phyloP scores from a whole-genome alignment of 2,888 invertebrate genomes.

The Aleiodes testaceus region DNA sequence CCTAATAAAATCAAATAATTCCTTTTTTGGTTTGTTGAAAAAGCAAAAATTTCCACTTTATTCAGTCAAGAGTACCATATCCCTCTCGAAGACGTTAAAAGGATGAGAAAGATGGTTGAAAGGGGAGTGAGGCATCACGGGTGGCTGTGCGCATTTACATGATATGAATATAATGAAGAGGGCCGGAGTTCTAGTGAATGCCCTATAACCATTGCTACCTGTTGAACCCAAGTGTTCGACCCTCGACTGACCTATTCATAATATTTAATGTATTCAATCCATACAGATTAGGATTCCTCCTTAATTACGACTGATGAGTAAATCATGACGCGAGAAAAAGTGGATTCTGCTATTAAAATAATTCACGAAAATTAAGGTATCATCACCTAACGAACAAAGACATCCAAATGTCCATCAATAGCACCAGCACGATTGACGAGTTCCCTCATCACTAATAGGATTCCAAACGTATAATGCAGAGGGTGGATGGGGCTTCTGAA shows the following conservation, averaged over 20 bases:
- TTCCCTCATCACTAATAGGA: constrained; percentile 48
- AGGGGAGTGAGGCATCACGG: constrained; percentile 48
- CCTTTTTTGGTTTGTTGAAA: too few species aligned
- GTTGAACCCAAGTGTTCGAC: constrained; percentile 68
- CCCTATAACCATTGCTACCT: constrained; percentile 67
- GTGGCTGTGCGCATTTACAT: constrained; percentile 67
- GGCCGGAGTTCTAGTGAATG: constrained; percentile 50
- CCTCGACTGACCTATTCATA: constrained; percentile 64
- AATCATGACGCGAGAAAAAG: not conserved
- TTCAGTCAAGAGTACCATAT: not conserved
- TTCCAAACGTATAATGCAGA: constrained; percentile 45
- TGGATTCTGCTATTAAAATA: not conserved
- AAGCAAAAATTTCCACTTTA: not conserved
- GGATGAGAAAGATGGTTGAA: constrained; percentile 27
- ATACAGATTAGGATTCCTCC: constrained; percentile 20
- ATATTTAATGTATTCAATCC: not conserved
- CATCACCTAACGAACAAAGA: not conserved
- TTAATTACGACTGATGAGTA: constrained; percentile 2
- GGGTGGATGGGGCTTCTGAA: not conserved
- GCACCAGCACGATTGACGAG: constrained; percentile 43
- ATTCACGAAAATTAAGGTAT: not conserved
- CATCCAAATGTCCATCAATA: constrained; percentile 29
- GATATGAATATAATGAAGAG: constrained; percentile 73
- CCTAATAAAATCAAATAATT: not conserved
- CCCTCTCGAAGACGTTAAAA: not conserved